Base-by-base conservation (phyloP, 2,797 vertebrate species). In the Hippocampus kuda region DNA sequence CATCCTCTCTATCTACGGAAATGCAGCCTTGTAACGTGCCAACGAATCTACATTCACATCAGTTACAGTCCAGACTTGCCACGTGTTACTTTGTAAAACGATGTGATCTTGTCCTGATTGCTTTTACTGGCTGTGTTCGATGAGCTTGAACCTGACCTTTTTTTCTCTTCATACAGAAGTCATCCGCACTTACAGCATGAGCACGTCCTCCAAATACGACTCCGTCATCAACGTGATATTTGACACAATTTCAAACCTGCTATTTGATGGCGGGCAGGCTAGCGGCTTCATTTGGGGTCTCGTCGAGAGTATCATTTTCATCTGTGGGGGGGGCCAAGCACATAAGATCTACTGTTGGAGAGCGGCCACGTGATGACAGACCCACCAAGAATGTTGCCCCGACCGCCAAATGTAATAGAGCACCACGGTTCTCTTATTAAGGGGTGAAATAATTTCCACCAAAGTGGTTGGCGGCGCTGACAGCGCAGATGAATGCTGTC, bases 381-480 rank as follows among this genome's bases (percentile, higher is more conserved):
- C 84, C 85, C 80, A 85, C 86, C 86, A 90, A 88, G 86, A 89
- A 90, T 85, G 87, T 73, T 83, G 79, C 83, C 85, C 16, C 84
- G 78, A 86, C 89, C 81, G 72, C 88, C 83, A 75, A 77, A 82
- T 88, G 88, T 90, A 89, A 90, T 77, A 80, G 71, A 76, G 81
- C 85, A 88, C 87, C 83, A 78, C 81, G 87, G 86, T 88, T 89
- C 85, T 88, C 89, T 79, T 87, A 85, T 86, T 88, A 86, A 88
- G 83, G 86, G 85, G 85, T 79, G 86, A 88, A 88, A 89, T 89
- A 78, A 89, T 91, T 89, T 90, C 89, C 86, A 88, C 81, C 83
- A 85, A 86, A 81, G 67, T 76, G 82, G 88, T 77, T 68, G 83
- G 82, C 80, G 85, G 88, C 77, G 87, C 79, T 83, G 75, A 88